These are phyloP conservation scores for Onychomys arenicola DNA, from an alignment of 2,797 vertebrate genomes.

Conservation along the genomic window DNA sequence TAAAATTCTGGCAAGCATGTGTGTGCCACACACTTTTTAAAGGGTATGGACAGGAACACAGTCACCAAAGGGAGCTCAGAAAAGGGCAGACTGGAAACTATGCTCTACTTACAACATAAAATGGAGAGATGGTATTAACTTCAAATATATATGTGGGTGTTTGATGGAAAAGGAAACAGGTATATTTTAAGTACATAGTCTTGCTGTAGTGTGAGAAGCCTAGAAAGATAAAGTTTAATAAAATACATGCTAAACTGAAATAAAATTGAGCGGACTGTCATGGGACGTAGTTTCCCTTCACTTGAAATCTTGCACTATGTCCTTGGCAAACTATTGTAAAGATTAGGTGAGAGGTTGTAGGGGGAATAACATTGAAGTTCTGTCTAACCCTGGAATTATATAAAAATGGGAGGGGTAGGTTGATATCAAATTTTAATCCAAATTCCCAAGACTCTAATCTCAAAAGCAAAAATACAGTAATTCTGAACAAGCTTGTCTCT, in stretches of 20 bases:
- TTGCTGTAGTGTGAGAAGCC: neutral
- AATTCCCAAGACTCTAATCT: slow-evolving; percentile 16
- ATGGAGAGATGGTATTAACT: neutral
- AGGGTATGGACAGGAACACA: neutral
- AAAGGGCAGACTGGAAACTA: neutral
- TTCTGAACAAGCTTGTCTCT: slow-evolving; percentile 15
- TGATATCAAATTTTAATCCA: neutral
- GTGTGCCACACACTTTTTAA: neutral
- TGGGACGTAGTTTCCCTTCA: neutral
- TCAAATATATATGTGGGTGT: neutral
- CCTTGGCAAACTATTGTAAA: neutral
- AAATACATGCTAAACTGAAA: slow-evolving; percentile 8
- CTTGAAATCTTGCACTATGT: neutral
- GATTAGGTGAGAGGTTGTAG: neutral
- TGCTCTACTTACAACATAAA: neutral
- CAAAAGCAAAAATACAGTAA: slow-evolving; percentile 25
- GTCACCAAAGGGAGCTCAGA: neutral
- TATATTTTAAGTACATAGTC: neutral
- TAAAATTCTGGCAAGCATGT: neutral
- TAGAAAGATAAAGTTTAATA: neutral
- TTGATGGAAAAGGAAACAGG: neutral
- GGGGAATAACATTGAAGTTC: neutral
- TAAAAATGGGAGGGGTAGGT: neutral
- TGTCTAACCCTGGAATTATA: neutral
- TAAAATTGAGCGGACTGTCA: neutral